phyloP scores from a whole-genome alignment of 1,140 invertebrate species.

The Tetragonula clypearis region DNA sequence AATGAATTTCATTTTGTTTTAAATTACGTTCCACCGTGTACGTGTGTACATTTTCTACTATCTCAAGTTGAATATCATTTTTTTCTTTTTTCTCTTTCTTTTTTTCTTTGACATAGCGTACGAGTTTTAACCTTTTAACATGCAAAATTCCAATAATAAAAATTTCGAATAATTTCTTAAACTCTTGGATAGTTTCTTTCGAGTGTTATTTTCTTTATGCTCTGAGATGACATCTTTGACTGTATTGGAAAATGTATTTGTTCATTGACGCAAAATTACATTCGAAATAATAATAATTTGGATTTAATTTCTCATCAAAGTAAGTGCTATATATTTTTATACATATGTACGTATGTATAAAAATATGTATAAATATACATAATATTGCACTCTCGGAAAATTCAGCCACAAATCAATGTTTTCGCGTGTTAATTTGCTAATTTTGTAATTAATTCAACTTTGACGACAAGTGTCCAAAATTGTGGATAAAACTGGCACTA shows the following conservation, averaged over 20 bases:
- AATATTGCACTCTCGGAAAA: too few species aligned
- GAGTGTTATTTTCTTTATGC: background rate
- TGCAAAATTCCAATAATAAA: slow-evolving; percentile 20
- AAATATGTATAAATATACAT: too few species aligned
- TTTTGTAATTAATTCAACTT: too few species aligned
- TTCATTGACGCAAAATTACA: background rate
- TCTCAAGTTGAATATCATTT: slow-evolving; percentile 6
- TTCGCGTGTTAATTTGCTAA: too few species aligned
- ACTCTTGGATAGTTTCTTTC: background rate
- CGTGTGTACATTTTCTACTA: background rate
- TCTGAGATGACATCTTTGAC: slow-evolving; percentile 26
- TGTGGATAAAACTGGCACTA: background rate
- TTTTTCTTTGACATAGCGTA: background rate
- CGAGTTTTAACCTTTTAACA: slow-evolving; percentile 22
- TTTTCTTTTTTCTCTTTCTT: background rate
- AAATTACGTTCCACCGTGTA: background rate
- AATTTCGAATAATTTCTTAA: background rate
- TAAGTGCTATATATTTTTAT: background rate
- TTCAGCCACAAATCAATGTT: background rate
- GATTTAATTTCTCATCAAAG: background rate
- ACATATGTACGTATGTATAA: too few species aligned
- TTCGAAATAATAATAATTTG: background rate
- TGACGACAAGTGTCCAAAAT: background rate
- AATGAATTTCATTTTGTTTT: background rate
- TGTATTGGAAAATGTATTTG: background rate